Evolutionary conservation across 2,888 invertebrate genomes (phyloP).

Genomic region (Caradrina clavipalpis): DNA sequence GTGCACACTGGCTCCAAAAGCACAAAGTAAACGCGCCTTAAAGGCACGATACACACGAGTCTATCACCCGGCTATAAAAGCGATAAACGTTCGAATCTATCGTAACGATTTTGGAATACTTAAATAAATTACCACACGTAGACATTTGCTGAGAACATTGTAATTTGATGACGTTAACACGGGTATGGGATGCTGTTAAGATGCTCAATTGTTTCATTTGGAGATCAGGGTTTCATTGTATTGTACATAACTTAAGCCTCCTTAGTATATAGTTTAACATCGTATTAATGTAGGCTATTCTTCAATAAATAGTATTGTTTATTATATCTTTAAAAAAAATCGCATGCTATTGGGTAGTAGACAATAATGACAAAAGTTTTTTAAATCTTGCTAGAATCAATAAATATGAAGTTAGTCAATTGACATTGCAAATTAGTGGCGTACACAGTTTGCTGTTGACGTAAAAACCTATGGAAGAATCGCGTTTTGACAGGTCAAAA

Average conservation of each 20-base stretch:
- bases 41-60: conserved; percentile 19
- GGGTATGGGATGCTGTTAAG: conserved; percentile 34
- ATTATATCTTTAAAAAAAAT: not conserved
- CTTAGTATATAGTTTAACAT: too few relatives aligned
- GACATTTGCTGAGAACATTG: conserved; percentile 42
- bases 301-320: too few relatives aligned
- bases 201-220: conserved; percentile 35
- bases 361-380: too few relatives aligned
- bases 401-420: too few relatives aligned
- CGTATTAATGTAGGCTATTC: too few relatives aligned
- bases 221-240: too few relatives aligned
- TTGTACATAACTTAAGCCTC: too few relatives aligned
- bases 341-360: not conserved
- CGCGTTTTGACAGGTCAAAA: too few relatives aligned
- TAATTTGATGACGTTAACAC: conserved; percentile 42
- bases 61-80: conserved; percentile 3
- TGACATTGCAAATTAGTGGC: too few relatives aligned
- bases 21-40: conserved; percentile 23
- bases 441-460: too few relatives aligned
- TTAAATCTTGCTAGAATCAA: too few relatives aligned
- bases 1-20: not conserved
- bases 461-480: too few relatives aligned
- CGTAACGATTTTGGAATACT: conserved; percentile 49
- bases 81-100: conserved; percentile 43
- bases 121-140: conserved; percentile 47